A percentile compares a stretch with the other conserved stretches of the same genome.
These are phyloP conservation scores for Pseudomyrmex concolor DNA, from an alignment of 1,140 invertebrate species.

Conservation along the genomic window DNA sequence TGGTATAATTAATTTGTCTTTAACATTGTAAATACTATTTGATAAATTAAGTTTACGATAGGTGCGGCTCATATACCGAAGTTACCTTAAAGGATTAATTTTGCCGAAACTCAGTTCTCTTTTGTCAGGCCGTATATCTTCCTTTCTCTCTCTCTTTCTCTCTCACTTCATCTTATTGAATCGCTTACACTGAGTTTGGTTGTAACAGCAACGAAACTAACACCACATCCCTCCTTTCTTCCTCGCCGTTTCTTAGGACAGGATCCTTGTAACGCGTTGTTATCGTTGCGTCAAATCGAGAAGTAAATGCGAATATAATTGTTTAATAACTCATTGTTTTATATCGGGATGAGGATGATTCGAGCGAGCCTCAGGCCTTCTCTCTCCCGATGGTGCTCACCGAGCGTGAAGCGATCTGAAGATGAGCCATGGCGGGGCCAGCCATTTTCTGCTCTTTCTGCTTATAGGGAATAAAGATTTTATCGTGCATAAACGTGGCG, in stretches of 20 bases:
- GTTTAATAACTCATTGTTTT: constrained; percentile 71
- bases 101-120: constrained; percentile 2
- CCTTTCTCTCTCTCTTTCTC: neutral
- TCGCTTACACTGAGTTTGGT: neutral
- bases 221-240: constrained; percentile 7
- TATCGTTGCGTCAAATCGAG: constrained; percentile 64
- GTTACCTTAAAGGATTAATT: neutral
- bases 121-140: neutral
- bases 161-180: neutral
- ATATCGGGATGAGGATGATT: constrained; percentile 64
- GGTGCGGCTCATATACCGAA: no score
- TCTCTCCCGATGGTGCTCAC: constrained; percentile 59
- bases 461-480: constrained; percentile 52
- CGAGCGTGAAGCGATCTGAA: constrained; percentile 66
- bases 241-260: neutral
- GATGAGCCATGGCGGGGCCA: constrained; percentile 62
- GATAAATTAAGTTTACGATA: no score
- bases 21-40: no score
- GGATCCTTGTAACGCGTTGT: constrained; percentile 5
- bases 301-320: constrained; percentile 71
- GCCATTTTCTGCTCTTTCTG: constrained; percentile 49
- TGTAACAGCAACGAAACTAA: neutral
- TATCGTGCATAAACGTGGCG: constrained; percentile 21
- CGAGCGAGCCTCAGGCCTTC: neutral
- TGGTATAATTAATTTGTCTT: no score